Base-by-base conservation (phyloP, 2,888 invertebrate species). In the Drosophila ochracea region DNA sequence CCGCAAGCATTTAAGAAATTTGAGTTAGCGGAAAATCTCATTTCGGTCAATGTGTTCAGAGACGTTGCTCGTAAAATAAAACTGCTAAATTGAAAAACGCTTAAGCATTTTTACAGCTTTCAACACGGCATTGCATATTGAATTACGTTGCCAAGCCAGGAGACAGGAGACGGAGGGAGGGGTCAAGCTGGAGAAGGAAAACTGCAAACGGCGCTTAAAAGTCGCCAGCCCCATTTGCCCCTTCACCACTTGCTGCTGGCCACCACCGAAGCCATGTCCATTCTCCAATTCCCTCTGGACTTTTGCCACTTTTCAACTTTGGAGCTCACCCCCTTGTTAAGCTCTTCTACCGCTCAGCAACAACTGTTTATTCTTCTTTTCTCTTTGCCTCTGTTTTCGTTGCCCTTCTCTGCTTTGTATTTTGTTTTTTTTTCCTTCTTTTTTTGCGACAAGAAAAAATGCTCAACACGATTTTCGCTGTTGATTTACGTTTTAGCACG, bases 401-500 rank as follows among this genome's bases (percentile, higher is more conserved):
- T 50, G 28, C 25, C 33, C 30, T 30, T 54, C 55, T 60, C 47
- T 30, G 47, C 57, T n/a, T 54, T 28, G 31, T 39, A 47, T 55
- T 62, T 10, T 52, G 5, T 16, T 54, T 52, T 55, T 11, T 39
- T 11, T 19, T 63, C 68, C 65, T 72, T 61, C 50, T 65, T 71
- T 61, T 66, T 73, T 68, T 70, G 62, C 52, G 71, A 70, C 68
- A 76, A 62, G 73, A 72, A 86, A 83, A 84, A 84, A 89, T 82
- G 78, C 76, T 87, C 84, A 87, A 89, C 85, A 86, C 85, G 89
- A 89, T 84, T 89, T 89, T 87, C 82, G 84, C 82, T 87, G 85
- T 86, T 89, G 85, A 86, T 86, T 89, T 86, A 89, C 89, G 85
- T 86, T 86, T 89, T 89, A 87, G 76, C 89, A 89, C 89, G 90